Evolutionary conservation across 2,797 vertebrate genomes (phyloP).

Genomic region (Heterohyrax brucei): DNA sequence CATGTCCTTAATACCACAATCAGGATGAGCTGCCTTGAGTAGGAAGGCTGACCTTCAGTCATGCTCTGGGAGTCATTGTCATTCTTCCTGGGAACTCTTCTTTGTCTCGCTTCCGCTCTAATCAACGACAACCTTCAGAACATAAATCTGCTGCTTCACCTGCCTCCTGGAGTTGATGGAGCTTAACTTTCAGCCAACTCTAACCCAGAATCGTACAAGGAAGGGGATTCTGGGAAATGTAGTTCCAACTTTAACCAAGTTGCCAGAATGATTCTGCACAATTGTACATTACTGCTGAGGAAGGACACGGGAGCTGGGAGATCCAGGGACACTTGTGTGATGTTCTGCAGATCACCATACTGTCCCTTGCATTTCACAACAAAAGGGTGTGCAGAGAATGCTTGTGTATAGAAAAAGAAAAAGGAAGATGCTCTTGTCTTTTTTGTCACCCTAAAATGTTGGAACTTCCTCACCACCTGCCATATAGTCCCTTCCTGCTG

Average conservation of each 20-base stretch:
- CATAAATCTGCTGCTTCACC: not conserved
- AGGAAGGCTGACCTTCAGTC: not conserved
- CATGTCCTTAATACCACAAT: not conserved
- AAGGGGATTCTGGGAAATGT: slow-evolving; percentile 19
- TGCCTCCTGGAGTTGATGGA: not conserved
- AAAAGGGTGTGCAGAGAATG: not conserved
- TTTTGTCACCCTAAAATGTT: not conserved
- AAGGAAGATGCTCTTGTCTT: slow-evolving; percentile 10
- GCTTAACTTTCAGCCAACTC: not conserved
- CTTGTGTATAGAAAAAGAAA: not conserved
- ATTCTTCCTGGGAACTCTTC: not conserved
- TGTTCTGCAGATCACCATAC: not conserved
- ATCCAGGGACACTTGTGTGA: not conserved
- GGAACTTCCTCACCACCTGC: not conserved
- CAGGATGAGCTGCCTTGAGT: accelerated
- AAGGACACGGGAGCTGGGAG: not conserved
- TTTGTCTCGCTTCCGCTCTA: not conserved
- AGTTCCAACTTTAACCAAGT: not conserved
- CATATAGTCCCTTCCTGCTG: not conserved
- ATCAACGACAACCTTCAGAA: not conserved
- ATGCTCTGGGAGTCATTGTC: too few relatives aligned
- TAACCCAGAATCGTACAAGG: not conserved
- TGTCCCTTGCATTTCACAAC: not conserved
- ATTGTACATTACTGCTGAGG: not conserved
- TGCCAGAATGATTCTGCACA: not conserved